Conservation (phyloP, 2,797 vertebrate genomes). For the Peromyscus eremicus region DNA sequence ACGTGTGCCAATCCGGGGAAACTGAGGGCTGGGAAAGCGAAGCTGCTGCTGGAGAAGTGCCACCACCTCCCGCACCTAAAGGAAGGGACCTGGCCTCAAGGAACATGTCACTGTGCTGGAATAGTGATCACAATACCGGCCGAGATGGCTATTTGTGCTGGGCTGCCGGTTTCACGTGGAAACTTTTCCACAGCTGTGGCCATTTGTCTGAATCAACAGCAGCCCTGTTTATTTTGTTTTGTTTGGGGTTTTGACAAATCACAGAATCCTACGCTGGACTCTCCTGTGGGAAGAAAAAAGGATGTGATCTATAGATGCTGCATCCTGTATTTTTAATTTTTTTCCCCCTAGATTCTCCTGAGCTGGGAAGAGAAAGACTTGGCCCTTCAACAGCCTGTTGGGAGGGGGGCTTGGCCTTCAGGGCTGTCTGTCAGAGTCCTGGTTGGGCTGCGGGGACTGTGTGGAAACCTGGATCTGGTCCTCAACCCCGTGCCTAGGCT, state of each 20-base stretch:
- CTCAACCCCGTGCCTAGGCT: constrained; percentile 39
- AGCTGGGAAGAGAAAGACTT: constrained; percentile 7
- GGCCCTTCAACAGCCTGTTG: background rate
- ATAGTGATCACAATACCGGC: constrained; percentile 82
- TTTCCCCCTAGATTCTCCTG: constrained; percentile 37
- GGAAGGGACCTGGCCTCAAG: background rate
- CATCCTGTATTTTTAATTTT: constrained; percentile 2
- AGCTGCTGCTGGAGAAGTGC: constrained; percentile 8
- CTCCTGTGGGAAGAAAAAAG: constrained; percentile 81
- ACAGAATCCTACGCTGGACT: constrained; percentile 83
- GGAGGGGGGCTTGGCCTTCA: constrained; percentile 19
- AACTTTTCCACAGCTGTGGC: constrained; percentile 88
- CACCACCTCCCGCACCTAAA: background rate
- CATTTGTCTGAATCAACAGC: constrained; percentile 89
- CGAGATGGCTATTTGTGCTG: constrained; percentile 77
- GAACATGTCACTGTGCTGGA: constrained; percentile 74
- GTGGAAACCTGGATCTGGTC: constrained; percentile 53
- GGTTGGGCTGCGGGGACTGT: constrained; percentile 17
- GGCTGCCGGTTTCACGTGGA: constrained; percentile 83
- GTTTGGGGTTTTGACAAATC: constrained; percentile 84
- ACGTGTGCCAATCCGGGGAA: background rate
- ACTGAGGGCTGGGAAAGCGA: background rate
- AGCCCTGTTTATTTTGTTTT: constrained; percentile 86
- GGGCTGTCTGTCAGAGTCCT: constrained; percentile 6
- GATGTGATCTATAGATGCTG: constrained; percentile 60